phyloP scores from a whole-genome alignment of 2,797 vertebrate species.

The Enteromius unitaeniatus region DNA sequence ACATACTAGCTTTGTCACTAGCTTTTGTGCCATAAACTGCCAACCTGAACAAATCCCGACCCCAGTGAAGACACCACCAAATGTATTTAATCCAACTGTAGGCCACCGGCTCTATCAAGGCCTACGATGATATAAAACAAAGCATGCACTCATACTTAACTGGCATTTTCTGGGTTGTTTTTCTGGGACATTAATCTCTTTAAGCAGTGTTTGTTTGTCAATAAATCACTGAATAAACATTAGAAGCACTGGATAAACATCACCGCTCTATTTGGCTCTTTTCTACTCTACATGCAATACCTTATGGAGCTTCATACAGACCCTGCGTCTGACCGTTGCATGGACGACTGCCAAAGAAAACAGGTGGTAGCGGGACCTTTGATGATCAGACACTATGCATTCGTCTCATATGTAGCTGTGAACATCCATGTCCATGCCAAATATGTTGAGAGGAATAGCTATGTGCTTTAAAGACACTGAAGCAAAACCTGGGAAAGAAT shows the following conservation, averaged over 20 bases:
- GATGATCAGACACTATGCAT: slow-evolving; percentile 39
- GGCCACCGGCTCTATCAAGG: neutral
- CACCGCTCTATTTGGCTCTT: neutral
- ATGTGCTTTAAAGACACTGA: slow-evolving; percentile 23
- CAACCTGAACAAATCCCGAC: slow-evolving; percentile 30
- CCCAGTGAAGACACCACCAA: neutral
- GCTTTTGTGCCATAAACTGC: slow-evolving; percentile 20
- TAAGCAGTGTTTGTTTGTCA: slow-evolving; percentile 45
- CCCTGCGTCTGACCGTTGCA: slow-evolving; percentile 12
- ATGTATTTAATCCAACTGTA: slow-evolving; percentile 15
- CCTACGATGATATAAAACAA: slow-evolving; percentile 13
- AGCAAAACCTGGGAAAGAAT: slow-evolving; percentile 18
- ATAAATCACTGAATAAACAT: slow-evolving; percentile 31
- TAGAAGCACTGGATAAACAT: neutral
- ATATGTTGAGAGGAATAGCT: slow-evolving; percentile 23
- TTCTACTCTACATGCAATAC: slow-evolving; percentile 17
- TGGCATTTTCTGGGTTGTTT: slow-evolving; percentile 18
- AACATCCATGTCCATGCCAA: slow-evolving; percentile 47
- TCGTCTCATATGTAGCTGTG: slow-evolving; percentile 41
- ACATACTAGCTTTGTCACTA: neutral
- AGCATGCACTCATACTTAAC: slow-evolving; percentile 10
- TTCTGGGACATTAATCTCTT: slow-evolving; percentile 27
- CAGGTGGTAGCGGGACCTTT: slow-evolving; percentile 43
- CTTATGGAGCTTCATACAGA: slow-evolving; percentile 7
- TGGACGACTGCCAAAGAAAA: slow-evolving; percentile 35